Base-by-base conservation (phyloP, 2,888 invertebrate species). In the Hydroisotoma schaefferi region DNA sequence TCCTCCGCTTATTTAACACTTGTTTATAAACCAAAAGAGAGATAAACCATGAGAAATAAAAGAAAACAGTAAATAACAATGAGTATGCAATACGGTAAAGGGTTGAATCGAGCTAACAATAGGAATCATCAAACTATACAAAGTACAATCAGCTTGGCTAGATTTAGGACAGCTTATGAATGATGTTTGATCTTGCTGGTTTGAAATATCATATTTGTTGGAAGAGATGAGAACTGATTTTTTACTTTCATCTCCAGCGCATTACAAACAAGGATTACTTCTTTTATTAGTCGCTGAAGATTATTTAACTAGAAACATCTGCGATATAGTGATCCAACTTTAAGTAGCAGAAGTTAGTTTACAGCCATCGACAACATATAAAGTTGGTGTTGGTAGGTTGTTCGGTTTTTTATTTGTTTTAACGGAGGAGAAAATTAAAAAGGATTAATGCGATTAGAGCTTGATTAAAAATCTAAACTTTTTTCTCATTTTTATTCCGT, bases 191-290 rank as follows among this genome's bases (percentile, higher is more conserved):
- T 47, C 47, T 52, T 57, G 52, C 52, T 37, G 20, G 25, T 52
- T 44, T 57, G 46, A 57, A 57, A 52, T 52, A 52, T 52, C 29
- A 22, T 57, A 33, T 15, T 46, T 56, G 48, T 52, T 58, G 58
- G 33, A 59, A 40, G 48, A 54, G 58, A 59, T 53, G 54, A 54
- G 54, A 54, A 54, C 52, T 52, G 51, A 52, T 51, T 58, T 58
- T 58, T 56, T 47, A 38, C 46, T 37, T 59, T 40, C 52, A 46
- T 51, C 38, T 47, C 48, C 26, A 46, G 46, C 47, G 37, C 40
- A 47, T 59, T 59, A 59, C 44, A 33, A n/a, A n/a, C n/a, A n/a
- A n/a, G n/a, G n/a, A n/a, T n/a, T n/a, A n/a, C n/a, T n/a, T n/a
- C n/a, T n/a, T n/a, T n/a, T n/a, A n/a, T n/a, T n/a, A n/a, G n/a